A percentile compares a stretch with the other conserved stretches of the same genome.
These are phyloP conservation scores for Garrulus glandarius DNA, from an alignment of 2,797 vertebrate genomes.

Conservation along the genomic window DNA sequence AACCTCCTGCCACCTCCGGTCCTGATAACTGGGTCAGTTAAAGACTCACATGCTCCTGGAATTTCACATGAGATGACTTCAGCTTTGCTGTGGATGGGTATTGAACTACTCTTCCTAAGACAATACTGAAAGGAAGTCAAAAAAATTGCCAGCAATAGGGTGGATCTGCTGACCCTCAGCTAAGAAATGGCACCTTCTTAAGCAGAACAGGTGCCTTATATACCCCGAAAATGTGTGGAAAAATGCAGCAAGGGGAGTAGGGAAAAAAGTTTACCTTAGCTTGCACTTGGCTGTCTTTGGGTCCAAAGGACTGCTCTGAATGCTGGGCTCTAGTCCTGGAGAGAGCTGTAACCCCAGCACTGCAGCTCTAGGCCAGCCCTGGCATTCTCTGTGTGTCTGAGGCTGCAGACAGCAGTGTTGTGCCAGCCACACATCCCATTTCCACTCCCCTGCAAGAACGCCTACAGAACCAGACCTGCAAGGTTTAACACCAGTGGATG, in stretches of 20 bases:
- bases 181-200: not conserved
- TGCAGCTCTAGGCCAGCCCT: not conserved
- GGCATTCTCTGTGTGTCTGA: not conserved
- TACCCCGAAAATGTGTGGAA: not conserved
- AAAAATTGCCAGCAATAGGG: not conserved
- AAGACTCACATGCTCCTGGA: not conserved
- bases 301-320: not conserved
- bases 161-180: not conserved
- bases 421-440: not conserved
- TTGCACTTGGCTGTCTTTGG: not conserved
- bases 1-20: not conserved
- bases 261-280: not conserved
- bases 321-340: not conserved
- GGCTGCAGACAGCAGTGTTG: not conserved
- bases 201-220: not conserved
- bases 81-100: not conserved
- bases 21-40: not conserved
- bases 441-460: not conserved
- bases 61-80: not conserved
- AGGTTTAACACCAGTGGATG: not conserved
- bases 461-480: fast-evolving
- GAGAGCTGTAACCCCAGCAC: not conserved
- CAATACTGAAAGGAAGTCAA: not conserved
- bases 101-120: not conserved
- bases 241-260: not conserved